A percentile compares a stretch with the other conserved stretches of the same genome.
Conservation (phyloP, 1,140 invertebrate species). For the Habropoda laboriosa region DNA sequence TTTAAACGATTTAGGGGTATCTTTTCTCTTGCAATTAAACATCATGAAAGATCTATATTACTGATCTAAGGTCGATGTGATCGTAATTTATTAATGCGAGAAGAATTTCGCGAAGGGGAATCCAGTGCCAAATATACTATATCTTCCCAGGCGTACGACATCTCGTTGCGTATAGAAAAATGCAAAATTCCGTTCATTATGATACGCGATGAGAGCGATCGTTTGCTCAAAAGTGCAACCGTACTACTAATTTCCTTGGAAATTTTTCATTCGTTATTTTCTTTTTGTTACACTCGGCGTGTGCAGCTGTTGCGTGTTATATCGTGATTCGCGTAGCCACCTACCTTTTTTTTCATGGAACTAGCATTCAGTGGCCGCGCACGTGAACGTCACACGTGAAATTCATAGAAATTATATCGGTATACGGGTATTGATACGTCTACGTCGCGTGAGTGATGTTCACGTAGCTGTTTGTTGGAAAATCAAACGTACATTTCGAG, state of each 20-base stretch:
- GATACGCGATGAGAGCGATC: slow-evolving; percentile 58
- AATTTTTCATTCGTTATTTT: slow-evolving; percentile 30
- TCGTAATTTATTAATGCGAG: not conserved
- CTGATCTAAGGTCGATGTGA: not conserved
- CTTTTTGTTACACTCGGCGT: slow-evolving; percentile 36
- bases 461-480: not conserved
- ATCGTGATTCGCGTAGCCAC: slow-evolving; percentile 2
- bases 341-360: not conserved
- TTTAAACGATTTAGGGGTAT: no score
- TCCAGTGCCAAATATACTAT: slow-evolving; percentile 67
- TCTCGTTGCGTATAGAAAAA: slow-evolving; percentile 48
- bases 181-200: slow-evolving; percentile 50
- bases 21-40: no score
- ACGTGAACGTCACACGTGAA: slow-evolving; percentile 39
- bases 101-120: slow-evolving; percentile 40
- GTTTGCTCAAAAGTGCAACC: slow-evolving; percentile 73
- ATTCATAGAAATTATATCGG: slow-evolving; percentile 42
- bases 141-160: slow-evolving; percentile 66
- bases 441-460: slow-evolving; percentile 25
- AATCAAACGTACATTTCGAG: not conserved
- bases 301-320: slow-evolving; percentile 26
- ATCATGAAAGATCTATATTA: not conserved
- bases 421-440: slow-evolving; percentile 52
- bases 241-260: slow-evolving; percentile 50
- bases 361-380: not conserved